phyloP scores from a whole-genome alignment of 2,113 vertebrate genomes.

The Oryzias melastigma region DNA sequence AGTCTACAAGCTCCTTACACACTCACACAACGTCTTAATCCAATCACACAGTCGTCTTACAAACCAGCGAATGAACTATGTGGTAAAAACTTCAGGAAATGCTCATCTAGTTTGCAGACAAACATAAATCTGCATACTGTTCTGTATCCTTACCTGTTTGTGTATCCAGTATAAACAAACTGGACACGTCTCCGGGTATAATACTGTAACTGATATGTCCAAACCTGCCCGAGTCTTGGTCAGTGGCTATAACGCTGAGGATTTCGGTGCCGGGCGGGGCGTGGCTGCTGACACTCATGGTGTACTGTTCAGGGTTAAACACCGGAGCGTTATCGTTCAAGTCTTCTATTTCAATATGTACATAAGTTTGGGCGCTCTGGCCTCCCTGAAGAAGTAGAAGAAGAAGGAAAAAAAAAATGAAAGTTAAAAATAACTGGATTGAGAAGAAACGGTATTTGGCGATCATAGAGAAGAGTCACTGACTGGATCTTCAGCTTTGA shows the following conservation, averaged over 20 bases:
- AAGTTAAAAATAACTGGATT: not conserved
- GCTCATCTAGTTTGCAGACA: not conserved
- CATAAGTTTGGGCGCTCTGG: constrained; percentile 86
- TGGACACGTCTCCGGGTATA: constrained; percentile 79
- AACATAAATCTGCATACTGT: not conserved
- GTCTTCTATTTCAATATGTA: constrained; percentile 89
- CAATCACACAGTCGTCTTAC: constrained; percentile 24
- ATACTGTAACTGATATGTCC: constrained; percentile 83
- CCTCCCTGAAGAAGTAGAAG: constrained; percentile 82
- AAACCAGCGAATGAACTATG: constrained; percentile 11
- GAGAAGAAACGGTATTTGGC: not conserved
- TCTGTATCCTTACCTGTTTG: constrained; percentile 79
- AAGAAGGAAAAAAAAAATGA: not conserved
- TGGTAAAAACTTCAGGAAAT: constrained; percentile 7
- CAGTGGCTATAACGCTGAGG: constrained; percentile 83
- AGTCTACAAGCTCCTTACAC: constrained; percentile 41
- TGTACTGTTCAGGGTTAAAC: constrained; percentile 83
- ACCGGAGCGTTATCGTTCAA: constrained; percentile 88
- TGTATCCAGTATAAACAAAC: constrained; percentile 82
- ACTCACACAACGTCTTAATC: constrained; percentile 13
- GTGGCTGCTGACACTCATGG: constrained; percentile 83
- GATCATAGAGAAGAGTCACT: constrained; percentile 43
- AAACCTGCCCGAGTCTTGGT: constrained; percentile 83
- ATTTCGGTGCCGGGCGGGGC: constrained; percentile 84
- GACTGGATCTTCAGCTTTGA: constrained; percentile 91